Percentiles rank a stretch among this genome's conserved stretches.
Evolutionary conservation across 1,140 invertebrate species (phyloP).

Genomic region (Trichonephila clavata): DNA sequence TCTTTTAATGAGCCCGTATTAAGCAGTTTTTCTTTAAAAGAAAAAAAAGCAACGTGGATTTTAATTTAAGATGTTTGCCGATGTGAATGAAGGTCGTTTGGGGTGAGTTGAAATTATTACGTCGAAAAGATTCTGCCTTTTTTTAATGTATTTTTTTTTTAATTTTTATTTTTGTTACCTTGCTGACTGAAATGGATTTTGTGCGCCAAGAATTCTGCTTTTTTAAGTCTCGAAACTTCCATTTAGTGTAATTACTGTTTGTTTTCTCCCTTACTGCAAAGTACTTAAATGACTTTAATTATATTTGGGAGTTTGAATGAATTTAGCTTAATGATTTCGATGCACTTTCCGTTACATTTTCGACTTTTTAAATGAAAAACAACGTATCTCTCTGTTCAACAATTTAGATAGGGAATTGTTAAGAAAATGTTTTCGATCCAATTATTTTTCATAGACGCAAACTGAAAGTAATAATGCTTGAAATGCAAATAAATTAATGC

Average conservation of each 20-base stretch:
- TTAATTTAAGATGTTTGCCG: conserved; percentile 27
- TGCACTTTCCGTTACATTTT: background rate
- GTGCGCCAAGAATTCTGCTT: background rate
- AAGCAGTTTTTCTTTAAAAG: background rate
- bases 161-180: too few relatives aligned
- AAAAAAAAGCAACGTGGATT: conserved; percentile 20
- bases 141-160: background rate
- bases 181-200: background rate
- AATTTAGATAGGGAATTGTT: too few relatives aligned
- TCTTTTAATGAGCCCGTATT: conserved; percentile 4
- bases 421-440: too few relatives aligned
- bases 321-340: background rate
- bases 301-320: background rate
- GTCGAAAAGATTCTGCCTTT: background rate
- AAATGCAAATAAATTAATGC: too few relatives aligned
- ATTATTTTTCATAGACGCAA: too few relatives aligned
- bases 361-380: too few relatives aligned
- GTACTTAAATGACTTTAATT: background rate
- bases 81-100: background rate
- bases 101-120: conserved; percentile 12
- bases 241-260: background rate
- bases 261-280: background rate
- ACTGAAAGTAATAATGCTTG: too few relatives aligned
- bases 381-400: too few relatives aligned
- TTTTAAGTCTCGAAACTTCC: background rate